phyloP scores from a whole-genome alignment of 2,797 vertebrate species.

The Accipiter superciliosus region DNA sequence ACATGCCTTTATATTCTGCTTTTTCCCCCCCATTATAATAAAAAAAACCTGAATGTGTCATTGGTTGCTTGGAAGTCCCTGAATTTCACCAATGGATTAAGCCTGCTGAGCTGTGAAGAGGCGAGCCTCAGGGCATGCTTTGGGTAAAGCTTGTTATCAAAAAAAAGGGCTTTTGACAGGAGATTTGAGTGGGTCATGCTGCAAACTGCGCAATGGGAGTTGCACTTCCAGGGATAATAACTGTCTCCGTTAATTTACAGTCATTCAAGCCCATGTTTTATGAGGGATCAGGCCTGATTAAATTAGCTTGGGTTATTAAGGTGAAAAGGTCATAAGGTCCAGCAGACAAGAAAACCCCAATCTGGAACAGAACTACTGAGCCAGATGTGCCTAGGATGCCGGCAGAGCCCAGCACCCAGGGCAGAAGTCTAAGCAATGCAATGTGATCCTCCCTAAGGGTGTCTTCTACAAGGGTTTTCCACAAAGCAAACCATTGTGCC shows the following conservation, averaged over 20 bases:
- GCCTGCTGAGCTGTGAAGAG: neutral
- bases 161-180: neutral
- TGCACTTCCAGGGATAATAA: neutral
- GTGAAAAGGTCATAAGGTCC: neutral
- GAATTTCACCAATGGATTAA: neutral
- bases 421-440: neutral
- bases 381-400: neutral
- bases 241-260: neutral
- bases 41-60: neutral
- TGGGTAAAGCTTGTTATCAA: neutral
- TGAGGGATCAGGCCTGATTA: neutral
- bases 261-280: neutral
- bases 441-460: accelerated
- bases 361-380: neutral
- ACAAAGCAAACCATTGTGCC: neutral
- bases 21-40: accelerated
- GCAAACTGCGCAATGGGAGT: accelerated
- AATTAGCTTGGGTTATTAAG: neutral
- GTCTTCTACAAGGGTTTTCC: accelerated
- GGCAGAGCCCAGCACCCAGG: neutral
- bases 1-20: neutral
- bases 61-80: neutral
- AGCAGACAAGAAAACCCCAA: neutral
- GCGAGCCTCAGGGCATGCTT: neutral
- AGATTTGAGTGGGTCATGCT: accelerated